Conservation (phyloP, 1,140 invertebrate genomes). For the Cotesia typhae region DNA sequence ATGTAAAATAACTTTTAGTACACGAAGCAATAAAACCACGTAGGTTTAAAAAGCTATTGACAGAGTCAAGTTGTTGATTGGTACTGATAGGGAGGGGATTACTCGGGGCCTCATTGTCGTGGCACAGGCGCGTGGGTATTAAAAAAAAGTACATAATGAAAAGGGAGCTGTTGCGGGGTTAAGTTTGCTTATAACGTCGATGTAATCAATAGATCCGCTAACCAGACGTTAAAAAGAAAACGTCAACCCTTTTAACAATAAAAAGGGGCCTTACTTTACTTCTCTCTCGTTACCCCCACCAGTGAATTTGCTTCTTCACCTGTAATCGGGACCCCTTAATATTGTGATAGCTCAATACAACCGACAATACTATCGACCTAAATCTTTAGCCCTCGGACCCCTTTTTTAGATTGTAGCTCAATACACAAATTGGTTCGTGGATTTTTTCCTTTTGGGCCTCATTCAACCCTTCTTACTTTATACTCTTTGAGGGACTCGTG, state of each 20-base stretch:
- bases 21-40: neutral
- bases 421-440: constrained; percentile 41
- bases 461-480: constrained; percentile 7
- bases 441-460: constrained; percentile 1
- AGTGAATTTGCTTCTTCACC: constrained; percentile 27
- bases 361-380: constrained; percentile 40
- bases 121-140: constrained; percentile 31
- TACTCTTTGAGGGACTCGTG: constrained; percentile 28
- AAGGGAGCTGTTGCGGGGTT: constrained; percentile 23
- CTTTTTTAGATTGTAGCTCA: constrained; percentile 35
- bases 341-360: constrained; percentile 42
- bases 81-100: constrained; percentile 6
- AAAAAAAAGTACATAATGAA: constrained; percentile 29
- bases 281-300: constrained; percentile 14
- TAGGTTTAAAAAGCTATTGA: constrained; percentile 7
- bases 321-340: constrained; percentile 39
- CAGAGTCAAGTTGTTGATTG: constrained; percentile 38
- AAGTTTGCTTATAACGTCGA: constrained; percentile 31
- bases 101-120: constrained; percentile 23
- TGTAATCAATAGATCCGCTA: constrained; percentile 35
- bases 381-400: constrained; percentile 33
- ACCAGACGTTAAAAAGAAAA: constrained; percentile 23
- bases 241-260: constrained; percentile 34
- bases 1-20: too few relatives aligned
- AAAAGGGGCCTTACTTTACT: constrained; percentile 9